Evolutionary conservation across 2,113 vertebrate genomes (phyloP).

Genomic region (Terrapene triunguis): DNA sequence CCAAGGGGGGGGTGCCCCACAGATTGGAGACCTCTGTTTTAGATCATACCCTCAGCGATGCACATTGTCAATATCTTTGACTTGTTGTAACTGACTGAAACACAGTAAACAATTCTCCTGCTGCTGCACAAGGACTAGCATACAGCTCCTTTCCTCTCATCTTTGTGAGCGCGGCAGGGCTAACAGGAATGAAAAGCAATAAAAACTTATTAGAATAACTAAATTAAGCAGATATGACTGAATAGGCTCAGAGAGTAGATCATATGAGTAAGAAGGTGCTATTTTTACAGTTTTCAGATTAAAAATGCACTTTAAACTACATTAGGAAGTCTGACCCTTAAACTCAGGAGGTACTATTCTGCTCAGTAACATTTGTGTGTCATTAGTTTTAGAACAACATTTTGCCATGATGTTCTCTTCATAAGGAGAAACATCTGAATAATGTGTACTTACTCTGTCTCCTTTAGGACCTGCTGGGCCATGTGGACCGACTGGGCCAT

Average conservation of each 20-base stretch:
- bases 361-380: neutral
- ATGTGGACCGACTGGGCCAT: constrained; percentile 91
- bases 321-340: neutral
- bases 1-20: no score
- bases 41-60: neutral
- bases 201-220: neutral
- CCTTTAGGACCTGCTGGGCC: constrained; percentile 98
- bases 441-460: constrained; percentile 89
- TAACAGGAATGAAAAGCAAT: neutral
- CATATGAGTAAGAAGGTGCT: neutral
- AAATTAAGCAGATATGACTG: neutral
- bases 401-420: neutral
- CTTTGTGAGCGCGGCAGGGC: neutral
- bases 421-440: fast-evolving
- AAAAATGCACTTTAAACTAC: neutral
- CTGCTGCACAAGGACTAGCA: neutral
- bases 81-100: neutral
- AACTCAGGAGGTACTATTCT: neutral
- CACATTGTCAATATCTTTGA: neutral
- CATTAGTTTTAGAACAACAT: fast-evolving
- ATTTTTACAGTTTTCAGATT: neutral
- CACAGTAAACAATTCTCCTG: neutral
- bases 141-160: neutral
- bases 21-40: no score
- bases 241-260: neutral